Evolutionary conservation across 2,797 vertebrate species (phyloP), one percentile per base, ranked within the genome.

Genomic region (Acanthurus lineatus): DNA sequence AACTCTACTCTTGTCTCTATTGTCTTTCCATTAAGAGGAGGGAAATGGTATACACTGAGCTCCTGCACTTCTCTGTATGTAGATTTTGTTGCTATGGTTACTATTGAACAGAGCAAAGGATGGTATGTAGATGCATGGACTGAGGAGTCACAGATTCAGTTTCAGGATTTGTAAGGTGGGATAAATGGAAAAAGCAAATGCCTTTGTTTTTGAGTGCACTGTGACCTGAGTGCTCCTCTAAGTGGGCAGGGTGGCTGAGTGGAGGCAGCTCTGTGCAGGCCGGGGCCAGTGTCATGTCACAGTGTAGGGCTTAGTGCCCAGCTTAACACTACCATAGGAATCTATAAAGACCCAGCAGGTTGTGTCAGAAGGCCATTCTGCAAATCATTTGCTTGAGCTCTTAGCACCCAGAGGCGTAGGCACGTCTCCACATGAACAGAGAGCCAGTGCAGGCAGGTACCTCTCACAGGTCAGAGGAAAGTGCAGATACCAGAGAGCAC

Each of bases 361-460:
- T 79, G 75, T 89, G 93, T 93, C 89, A 88, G 86, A 79, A 79
- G 83, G 84, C 87, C 75, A 81, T 60, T 88, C 85, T 86, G 88
- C 88, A 86, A 91, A 91, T 93, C 81, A 89, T 89, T 87, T 86
- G 84, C 62, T 70, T 88, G 83, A 87, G 78, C 81, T 74, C 76
- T 77, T 63, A 76, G 77, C 58, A 60, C 91, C 92, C 69, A 69
- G 75, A 88, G 90, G 91, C 82, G 2, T 4, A 86, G 89, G 70
- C 93, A 93, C 60, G 92, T 90, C 91, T 82, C 75, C 81, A 91
- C 91, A 89, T 17, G 91, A 89, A 83, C 77, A 52, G 70, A 69
- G 77, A 81, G 80, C 88, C 73, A 77, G 91, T 89, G 85, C 83
- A 78, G 90, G 79, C 88, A 93, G 86, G 89, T 83, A 81, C 48